phyloP scores from a whole-genome alignment of 1,140 invertebrate species.

The Cydia amplana region DNA sequence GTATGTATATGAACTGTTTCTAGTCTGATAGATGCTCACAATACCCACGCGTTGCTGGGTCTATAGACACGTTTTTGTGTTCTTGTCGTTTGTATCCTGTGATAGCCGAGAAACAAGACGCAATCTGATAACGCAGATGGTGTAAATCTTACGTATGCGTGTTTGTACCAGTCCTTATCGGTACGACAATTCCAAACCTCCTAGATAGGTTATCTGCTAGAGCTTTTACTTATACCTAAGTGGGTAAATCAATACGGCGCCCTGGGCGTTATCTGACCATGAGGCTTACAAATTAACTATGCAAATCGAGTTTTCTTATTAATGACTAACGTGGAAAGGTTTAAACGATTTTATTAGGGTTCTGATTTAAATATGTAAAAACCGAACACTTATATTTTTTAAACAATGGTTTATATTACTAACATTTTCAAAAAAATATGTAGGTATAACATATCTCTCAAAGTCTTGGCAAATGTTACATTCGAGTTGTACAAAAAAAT shows the following conservation, averaged over 20 bases:
- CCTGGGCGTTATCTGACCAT: constrained; percentile 38
- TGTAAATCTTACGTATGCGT: constrained; percentile 28
- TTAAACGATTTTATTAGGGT: not conserved
- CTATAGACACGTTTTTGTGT: not conserved
- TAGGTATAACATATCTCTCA: too few species aligned
- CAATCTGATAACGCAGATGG: constrained; percentile 25
- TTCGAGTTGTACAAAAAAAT: too few species aligned
- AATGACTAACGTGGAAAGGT: constrained; percentile 29
- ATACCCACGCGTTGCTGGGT: not conserved
- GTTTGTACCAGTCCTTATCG: constrained; percentile 20
- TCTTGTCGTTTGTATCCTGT: not conserved
- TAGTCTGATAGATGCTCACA: not conserved
- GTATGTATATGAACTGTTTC: not conserved
- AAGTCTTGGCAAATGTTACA: too few species aligned
- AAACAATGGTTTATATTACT: not conserved
- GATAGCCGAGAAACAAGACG: constrained; percentile 5
- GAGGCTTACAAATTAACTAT: constrained; percentile 42
- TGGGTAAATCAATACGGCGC: constrained; percentile 23
- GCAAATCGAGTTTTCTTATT: constrained; percentile 49
- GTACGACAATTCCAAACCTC: constrained; percentile 13
- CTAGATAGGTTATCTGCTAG: constrained; percentile 7
- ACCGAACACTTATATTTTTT: not conserved
- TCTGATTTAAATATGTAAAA: not conserved
- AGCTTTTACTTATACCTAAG: constrained; percentile 3
- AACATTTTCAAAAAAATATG: too few species aligned